These are phyloP conservation scores for Henricia sp. DNA, from an alignment of 53 echinoderm and acorn worm genomes.

Conservation along the genomic window DNA sequence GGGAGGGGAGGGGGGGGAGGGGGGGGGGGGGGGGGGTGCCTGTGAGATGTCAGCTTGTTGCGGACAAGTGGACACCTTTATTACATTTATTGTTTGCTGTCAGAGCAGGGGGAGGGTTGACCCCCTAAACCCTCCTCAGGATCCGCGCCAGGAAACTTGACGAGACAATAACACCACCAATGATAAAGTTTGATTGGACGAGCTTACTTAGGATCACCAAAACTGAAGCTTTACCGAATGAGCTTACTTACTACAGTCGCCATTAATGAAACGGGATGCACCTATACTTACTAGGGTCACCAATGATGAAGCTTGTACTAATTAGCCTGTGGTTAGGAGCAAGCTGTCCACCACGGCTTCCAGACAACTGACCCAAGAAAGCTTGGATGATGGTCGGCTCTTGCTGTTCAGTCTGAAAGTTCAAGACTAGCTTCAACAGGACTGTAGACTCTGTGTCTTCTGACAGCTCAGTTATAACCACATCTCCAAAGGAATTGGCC, in stretches of 20 bases:
- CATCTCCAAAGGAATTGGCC: conserved; percentile 14
- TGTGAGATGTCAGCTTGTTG: too few species aligned
- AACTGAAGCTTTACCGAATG: not conserved
- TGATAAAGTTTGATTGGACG: too few species aligned
- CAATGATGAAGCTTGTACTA: conserved; percentile 43
- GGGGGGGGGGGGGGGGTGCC: too few species aligned
- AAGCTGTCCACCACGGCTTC: conserved; percentile 50
- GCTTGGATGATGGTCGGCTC: conserved; percentile 32
- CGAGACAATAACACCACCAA: too few species aligned
- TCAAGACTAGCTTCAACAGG: conserved; percentile 38
- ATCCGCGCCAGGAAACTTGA: too few species aligned
- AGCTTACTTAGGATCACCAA: not conserved
- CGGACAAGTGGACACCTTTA: too few species aligned
- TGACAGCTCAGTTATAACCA: conserved; percentile 6
- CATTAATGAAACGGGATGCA: too few species aligned
- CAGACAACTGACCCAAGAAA: conserved; percentile 35
- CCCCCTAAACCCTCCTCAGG: too few species aligned
- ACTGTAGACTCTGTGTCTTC: conserved; percentile 3
- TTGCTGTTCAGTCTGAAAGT: not conserved
- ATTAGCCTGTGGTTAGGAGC: conserved; percentile 47
- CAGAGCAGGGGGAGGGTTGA: too few species aligned
- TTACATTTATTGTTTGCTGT: too few species aligned
- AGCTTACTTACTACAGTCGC: not conserved
- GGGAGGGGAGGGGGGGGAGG: too few species aligned
- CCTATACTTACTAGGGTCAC: conserved; percentile 61